These are phyloP conservation scores for Phylloscopus collybita DNA, from an alignment of 2,797 vertebrate genomes.

Conservation along the genomic window DNA sequence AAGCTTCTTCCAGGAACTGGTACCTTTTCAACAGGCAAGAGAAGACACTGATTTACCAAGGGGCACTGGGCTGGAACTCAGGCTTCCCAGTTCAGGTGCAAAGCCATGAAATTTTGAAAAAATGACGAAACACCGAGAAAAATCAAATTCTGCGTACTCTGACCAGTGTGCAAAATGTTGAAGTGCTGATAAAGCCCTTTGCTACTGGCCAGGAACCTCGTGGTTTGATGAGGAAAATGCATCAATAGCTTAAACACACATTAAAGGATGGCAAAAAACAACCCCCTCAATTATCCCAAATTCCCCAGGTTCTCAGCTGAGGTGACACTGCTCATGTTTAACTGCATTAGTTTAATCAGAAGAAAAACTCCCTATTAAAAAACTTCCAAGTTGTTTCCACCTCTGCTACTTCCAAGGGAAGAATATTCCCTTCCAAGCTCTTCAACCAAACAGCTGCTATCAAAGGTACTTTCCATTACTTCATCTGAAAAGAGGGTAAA, in stretches of 20 bases:
- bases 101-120: background rate
- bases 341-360: background rate
- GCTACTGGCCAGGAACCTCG: background rate
- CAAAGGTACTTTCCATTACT: background rate
- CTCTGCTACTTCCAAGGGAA: background rate
- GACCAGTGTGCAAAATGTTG: background rate
- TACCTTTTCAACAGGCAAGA: conserved; percentile 81
- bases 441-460: background rate
- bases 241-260: background rate
- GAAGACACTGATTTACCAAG: background rate
- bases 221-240: background rate
- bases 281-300: background rate
- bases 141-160: background rate
- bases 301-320: background rate
- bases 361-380: background rate
- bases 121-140: background rate
- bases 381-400: background rate
- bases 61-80: background rate
- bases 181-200: background rate
- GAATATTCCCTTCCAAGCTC: background rate
- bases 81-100: background rate
- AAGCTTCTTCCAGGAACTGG: conserved; percentile 97
- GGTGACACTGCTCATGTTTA: background rate
- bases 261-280: background rate
- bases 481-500: background rate